A percentile compares a stretch with the other conserved stretches of the same genome.
phyloP scores from a whole-genome alignment of 2,113 vertebrate species.

The Scatophagus argus region DNA sequence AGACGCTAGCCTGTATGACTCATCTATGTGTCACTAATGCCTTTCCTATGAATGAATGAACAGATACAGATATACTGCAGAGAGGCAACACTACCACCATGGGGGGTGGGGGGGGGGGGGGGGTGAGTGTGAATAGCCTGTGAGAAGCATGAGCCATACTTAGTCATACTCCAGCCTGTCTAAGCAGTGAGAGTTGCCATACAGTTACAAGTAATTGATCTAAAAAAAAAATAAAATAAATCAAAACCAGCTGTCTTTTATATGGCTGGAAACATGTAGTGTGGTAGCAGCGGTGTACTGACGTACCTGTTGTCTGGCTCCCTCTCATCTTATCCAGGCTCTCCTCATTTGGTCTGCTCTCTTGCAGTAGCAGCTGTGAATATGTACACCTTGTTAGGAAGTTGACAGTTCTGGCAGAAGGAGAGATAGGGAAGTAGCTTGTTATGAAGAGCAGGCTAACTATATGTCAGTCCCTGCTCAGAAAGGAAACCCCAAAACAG shows the following conservation, averaged over 20 bases:
- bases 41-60: constrained; percentile 76
- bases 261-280: constrained; percentile 45
- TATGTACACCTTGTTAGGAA: constrained; percentile 72
- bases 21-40: constrained; percentile 73
- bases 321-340: constrained; percentile 63
- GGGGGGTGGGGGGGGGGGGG: constrained; percentile 36
- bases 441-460: constrained; percentile 69
- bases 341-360: constrained; percentile 68
- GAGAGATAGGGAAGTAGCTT: constrained; percentile 61
- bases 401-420: constrained; percentile 69
- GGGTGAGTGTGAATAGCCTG: constrained; percentile 63
- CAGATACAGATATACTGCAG: constrained; percentile 67
- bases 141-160: constrained; percentile 69
- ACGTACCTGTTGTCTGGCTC: constrained; percentile 65
- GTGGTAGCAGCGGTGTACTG: constrained; percentile 49
- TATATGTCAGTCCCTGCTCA: constrained; percentile 48
- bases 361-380: constrained; percentile 67
- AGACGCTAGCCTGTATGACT: constrained; percentile 70
- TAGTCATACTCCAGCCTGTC: constrained; percentile 63
- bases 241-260: constrained; percentile 67
- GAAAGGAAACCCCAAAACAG: constrained; percentile 22
- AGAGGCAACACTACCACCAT: constrained; percentile 56
- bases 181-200: constrained; percentile 55
- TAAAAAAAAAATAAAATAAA: constrained; percentile 54
- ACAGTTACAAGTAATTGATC: constrained; percentile 63